phyloP scores from a whole-genome alignment of 2,888 invertebrate species.

The Agrotis clavis region DNA sequence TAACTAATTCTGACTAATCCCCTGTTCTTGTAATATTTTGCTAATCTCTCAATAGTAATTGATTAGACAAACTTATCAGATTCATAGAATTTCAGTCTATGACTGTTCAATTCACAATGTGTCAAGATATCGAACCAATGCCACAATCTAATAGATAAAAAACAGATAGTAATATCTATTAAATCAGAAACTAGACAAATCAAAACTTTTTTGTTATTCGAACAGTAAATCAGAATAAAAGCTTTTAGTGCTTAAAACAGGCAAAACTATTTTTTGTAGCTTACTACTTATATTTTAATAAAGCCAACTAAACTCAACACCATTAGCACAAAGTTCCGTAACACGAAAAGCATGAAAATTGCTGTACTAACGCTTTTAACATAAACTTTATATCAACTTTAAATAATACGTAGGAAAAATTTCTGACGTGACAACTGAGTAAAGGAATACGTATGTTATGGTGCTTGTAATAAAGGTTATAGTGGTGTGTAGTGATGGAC shows the following conservation, averaged over 20 bases:
- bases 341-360: slow-evolving; percentile 59
- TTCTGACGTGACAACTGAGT: slow-evolving; percentile 43
- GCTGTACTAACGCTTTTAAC: slow-evolving; percentile 63
- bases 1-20: not conserved
- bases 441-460: slow-evolving; percentile 51
- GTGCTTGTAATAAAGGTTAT: slow-evolving; percentile 61
- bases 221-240: not conserved
- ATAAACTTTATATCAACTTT: slow-evolving; percentile 60
- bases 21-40: not conserved
- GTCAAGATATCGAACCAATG: slow-evolving; percentile 31
- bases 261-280: not conserved
- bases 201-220: not conserved
- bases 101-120: not conserved
- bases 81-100: slow-evolving; percentile 23
- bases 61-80: slow-evolving; percentile 16
- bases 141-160: slow-evolving; percentile 13
- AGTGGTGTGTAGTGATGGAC: slow-evolving; percentile 61
- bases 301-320: not conserved
- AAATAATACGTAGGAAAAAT: slow-evolving; percentile 60
- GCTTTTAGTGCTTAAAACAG: not conserved
- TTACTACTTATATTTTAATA: not conserved
- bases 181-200: not conserved
- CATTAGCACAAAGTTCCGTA: slow-evolving; percentile 40
- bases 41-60: slow-evolving; percentile 13
- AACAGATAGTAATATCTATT: too few relatives aligned